These are phyloP conservation scores for Pinna nobilis DNA, from an alignment of 1,140 invertebrate genomes.

Conservation along the genomic window DNA sequence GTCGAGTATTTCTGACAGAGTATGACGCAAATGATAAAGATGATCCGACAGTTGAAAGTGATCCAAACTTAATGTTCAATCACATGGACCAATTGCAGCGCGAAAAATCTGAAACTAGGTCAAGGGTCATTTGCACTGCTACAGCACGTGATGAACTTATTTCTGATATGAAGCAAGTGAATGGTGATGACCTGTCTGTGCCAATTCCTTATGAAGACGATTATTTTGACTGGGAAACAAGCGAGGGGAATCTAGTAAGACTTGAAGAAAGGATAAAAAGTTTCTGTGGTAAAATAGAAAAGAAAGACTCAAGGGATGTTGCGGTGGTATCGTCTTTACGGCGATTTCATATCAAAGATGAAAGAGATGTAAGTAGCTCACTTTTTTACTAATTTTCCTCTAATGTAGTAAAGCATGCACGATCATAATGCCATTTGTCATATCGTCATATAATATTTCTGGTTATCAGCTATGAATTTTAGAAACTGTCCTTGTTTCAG, in stretches of 20 bases:
- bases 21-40: constrained; percentile 41
- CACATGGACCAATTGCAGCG: constrained; percentile 58
- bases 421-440: too few relatives aligned
- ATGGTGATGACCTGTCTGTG: constrained; percentile 30
- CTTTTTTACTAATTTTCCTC: too few relatives aligned
- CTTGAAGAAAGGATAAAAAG: constrained; percentile 55
- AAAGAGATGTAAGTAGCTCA: constrained; percentile 48
- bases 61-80: constrained; percentile 40
- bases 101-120: constrained; percentile 50
- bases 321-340: constrained; percentile 33
- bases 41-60: constrained; percentile 8
- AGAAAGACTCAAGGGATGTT: background rate
- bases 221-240: constrained; percentile 67
- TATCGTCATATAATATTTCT: too few relatives aligned
- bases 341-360: constrained; percentile 46
- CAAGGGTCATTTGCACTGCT: constrained; percentile 49
- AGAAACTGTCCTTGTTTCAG: too few relatives aligned
- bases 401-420: too few relatives aligned
- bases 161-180: constrained; percentile 27
- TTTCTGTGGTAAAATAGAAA: constrained; percentile 53
- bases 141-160: constrained; percentile 39
- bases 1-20: constrained; percentile 46
- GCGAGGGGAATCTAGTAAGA: constrained; percentile 53
- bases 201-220: constrained; percentile 49
- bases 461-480: too few relatives aligned